These are phyloP conservation scores for Drosophila paramelanica DNA, from an alignment of 2,888 invertebrate species.

Conservation along the genomic window DNA sequence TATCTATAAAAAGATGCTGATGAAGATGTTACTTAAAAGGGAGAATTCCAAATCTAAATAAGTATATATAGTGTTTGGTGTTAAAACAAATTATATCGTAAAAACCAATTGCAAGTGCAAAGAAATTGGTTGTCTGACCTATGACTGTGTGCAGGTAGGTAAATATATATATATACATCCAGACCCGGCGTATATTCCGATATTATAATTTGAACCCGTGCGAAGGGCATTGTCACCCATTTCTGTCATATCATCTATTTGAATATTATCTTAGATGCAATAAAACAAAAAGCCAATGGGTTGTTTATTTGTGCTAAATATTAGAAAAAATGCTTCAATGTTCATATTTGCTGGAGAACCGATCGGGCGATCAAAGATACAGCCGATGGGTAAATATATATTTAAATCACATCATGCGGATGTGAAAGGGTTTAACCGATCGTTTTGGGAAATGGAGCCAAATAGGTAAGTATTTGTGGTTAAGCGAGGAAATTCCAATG, in stretches of 20 bases:
- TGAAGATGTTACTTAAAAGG: background rate
- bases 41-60: constrained; percentile 17
- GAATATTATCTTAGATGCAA: constrained; percentile 18
- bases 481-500: constrained; percentile 32
- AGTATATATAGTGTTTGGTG: background rate
- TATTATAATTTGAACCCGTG: constrained; percentile 28
- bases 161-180: background rate
- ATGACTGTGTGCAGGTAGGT: background rate
- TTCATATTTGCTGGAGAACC: constrained; percentile 2
- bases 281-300: constrained; percentile 6
- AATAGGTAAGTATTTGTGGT: constrained; percentile 16
- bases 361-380: constrained; percentile 39
- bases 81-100: constrained; percentile 25
- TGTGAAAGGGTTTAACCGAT: constrained; percentile 48
- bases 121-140: constrained; percentile 31
- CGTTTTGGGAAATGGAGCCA: background rate
- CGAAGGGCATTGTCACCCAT: constrained; percentile 17
- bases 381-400: constrained; percentile 7
- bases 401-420: constrained; percentile 27
- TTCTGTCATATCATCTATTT: constrained; percentile 29
- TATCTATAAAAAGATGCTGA: constrained; percentile 18
- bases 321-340: constrained; percentile 45
- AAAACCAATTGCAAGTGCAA: constrained; percentile 43
- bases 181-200: constrained; percentile 28
- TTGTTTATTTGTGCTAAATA: constrained; percentile 51